Percentiles rank a stretch among this genome's conserved stretches.
Evolutionary conservation across 2,113 vertebrate genomes (phyloP).

Genomic region (Aix galericulata): DNA sequence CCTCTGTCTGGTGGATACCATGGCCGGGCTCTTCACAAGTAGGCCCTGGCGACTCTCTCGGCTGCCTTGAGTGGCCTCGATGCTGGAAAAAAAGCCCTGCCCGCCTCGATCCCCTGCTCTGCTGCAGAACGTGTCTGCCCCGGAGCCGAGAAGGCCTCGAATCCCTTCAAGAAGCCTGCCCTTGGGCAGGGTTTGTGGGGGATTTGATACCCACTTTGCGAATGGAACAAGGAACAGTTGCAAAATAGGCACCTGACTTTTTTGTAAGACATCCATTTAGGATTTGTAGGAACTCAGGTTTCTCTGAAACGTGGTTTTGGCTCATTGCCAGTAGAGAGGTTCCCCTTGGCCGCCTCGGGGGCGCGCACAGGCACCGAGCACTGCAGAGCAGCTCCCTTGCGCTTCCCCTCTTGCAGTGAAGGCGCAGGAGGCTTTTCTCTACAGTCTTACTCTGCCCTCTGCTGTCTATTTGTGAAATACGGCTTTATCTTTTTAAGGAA

Average conservation of each 20-base stretch:
- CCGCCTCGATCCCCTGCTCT: too few species aligned
- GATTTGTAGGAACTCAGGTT: not conserved
- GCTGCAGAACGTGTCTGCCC: too few species aligned
- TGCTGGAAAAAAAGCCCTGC: too few species aligned
- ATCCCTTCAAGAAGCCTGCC: not conserved
- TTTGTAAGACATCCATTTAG: not conserved
- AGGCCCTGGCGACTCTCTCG: too few species aligned
- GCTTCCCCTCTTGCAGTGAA: not conserved
- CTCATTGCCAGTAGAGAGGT: not conserved
- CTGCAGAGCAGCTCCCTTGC: not conserved
- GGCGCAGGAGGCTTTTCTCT: not conserved
- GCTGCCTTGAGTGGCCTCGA: too few species aligned
- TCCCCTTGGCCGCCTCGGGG: not conserved
- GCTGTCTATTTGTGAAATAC: constrained; percentile 14
- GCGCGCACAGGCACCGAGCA: fast-evolving
- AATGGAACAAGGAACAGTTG: not conserved
- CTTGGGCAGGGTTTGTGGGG: not conserved
- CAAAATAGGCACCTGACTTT: not conserved
- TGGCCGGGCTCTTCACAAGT: too few species aligned
- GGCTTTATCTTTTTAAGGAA: not conserved
- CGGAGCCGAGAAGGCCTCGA: too few species aligned
- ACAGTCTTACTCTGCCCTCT: constrained; percentile 65
- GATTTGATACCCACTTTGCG: not conserved
- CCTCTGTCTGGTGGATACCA: too few species aligned
- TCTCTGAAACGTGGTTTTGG: not conserved